Evolutionary conservation across 2,888 invertebrate genomes (phyloP), one percentile per base, ranked within the genome.

Genomic region (Ypsolopha sequella): DNA sequence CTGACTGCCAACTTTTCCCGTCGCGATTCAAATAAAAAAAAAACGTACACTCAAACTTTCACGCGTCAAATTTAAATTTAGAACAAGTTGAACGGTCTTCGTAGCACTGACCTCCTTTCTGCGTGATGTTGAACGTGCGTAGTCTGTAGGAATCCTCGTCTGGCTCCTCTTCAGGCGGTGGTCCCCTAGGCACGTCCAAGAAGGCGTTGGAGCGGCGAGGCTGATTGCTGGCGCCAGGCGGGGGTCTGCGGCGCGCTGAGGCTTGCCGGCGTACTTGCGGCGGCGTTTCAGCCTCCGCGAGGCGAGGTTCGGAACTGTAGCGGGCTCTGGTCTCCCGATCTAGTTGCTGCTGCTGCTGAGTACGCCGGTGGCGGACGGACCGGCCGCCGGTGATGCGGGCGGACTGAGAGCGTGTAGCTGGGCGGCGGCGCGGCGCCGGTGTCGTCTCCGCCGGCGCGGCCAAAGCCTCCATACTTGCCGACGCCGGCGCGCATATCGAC

Each of bases 101-200:
- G 63, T 69, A 73, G 75, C 77, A 85, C 84, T 84, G 80, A 91
- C 90, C 90, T 91, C 95, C 95, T 91, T 97, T 97, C 65, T 93
- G 91, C 64, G 96, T 94, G 82, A 93, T 93, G 84, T 95, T 95
- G 88, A 98, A 98, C 61, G 96, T 95, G 65, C 98, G 90, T 65
- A 98, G 91, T 59, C 96, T 90, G 84, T 96, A 96, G 57, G 94
- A 93, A 78, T 96, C 95, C 66, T 95, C 95, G 65, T 95, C 95
- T 51, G 92, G 92, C 57, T 91, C 90, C 34, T 89, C 88, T 43
- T 88, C 88, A 1, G 79, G 70, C 51, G 72, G 69, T 3, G 72
- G 59, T 41, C 63, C 63, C 54, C 70, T 68, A 0, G 92, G 92
- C 33, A 93, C 92, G 68, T 93, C 92, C 55, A 92, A 82, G 78